Conservation (phyloP, 2,888 invertebrate species). For the Apodemia zela region DNA sequence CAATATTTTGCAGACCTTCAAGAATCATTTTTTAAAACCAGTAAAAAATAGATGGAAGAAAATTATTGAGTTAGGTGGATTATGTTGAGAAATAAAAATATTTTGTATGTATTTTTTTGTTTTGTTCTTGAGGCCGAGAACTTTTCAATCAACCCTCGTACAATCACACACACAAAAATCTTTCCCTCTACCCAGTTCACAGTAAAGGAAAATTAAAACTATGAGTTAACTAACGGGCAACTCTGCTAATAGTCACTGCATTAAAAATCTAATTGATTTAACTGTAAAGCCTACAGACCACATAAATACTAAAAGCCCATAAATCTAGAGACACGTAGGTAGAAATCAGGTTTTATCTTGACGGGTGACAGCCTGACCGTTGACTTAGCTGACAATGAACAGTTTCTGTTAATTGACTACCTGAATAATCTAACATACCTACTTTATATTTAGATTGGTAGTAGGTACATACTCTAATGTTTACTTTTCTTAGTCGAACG, state of each 20-base stretch:
- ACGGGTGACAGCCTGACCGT: background rate
- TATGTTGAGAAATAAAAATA: too few species aligned
- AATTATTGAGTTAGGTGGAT: too few species aligned
- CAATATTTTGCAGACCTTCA: too few species aligned
- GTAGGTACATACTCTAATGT: too few species aligned
- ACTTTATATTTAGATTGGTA: too few species aligned
- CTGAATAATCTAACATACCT: background rate
- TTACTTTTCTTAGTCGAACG: too few species aligned
- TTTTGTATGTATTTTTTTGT: too few species aligned
- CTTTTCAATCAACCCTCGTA: too few species aligned
- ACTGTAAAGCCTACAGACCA: background rate
- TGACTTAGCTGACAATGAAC: background rate
- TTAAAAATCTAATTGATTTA: slow-evolving; percentile 8
- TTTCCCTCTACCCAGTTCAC: background rate
- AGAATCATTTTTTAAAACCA: too few species aligned
- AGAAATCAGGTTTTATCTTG: slow-evolving; percentile 10
- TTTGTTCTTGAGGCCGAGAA: too few species aligned
- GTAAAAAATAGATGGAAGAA: too few species aligned
- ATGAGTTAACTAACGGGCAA: background rate
- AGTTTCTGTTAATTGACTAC: background rate
- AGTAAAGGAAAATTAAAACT: background rate
- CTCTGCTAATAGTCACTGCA: background rate
- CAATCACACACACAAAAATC: background rate
- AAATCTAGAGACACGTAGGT: background rate
- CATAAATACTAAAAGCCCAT: background rate